A percentile compares a stretch with the other conserved stretches of the same genome.
These are phyloP conservation scores for Uropsilus gracilis DNA, from an alignment of 2,113 vertebrate species.

Conservation along the genomic window DNA sequence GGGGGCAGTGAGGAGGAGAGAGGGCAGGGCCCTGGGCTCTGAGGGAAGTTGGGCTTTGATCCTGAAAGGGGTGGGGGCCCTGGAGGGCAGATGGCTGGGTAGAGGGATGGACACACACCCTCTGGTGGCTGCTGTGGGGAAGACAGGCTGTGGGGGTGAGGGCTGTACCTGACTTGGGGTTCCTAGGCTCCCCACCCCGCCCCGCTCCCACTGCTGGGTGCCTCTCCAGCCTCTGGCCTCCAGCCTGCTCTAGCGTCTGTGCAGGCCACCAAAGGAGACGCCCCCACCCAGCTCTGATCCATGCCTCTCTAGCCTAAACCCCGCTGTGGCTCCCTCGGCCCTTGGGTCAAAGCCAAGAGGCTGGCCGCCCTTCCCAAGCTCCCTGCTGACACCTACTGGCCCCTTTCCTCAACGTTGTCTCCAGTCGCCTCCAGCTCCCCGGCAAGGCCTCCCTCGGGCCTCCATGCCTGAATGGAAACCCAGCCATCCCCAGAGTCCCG, in stretches of 20 bases:
- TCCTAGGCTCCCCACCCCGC: too few relatives aligned
- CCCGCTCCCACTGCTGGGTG: too few relatives aligned
- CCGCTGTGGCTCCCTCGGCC: background rate
- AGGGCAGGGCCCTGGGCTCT: background rate
- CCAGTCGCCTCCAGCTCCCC: background rate
- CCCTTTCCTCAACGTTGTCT: background rate
- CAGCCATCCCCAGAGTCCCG: background rate
- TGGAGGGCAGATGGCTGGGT: background rate
- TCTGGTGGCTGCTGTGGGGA: background rate
- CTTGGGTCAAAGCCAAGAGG: background rate
- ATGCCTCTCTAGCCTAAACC: background rate
- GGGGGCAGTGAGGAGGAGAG: background rate
- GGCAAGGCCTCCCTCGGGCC: background rate
- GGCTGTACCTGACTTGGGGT: too few relatives aligned
- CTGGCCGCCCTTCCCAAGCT: background rate
- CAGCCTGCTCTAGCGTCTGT: too few relatives aligned
- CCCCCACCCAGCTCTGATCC: background rate
- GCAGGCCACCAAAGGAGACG: background rate
- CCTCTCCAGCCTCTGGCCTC: background rate
- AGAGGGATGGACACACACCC: too few relatives aligned
- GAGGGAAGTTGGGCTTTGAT: too few relatives aligned
- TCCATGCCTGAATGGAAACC: background rate
- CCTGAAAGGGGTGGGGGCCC: too few relatives aligned
- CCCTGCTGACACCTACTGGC: background rate
- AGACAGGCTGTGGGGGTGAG: background rate